phyloP scores from a whole-genome alignment of 2,113 vertebrate genomes.

The Nesoenas mayeri region DNA sequence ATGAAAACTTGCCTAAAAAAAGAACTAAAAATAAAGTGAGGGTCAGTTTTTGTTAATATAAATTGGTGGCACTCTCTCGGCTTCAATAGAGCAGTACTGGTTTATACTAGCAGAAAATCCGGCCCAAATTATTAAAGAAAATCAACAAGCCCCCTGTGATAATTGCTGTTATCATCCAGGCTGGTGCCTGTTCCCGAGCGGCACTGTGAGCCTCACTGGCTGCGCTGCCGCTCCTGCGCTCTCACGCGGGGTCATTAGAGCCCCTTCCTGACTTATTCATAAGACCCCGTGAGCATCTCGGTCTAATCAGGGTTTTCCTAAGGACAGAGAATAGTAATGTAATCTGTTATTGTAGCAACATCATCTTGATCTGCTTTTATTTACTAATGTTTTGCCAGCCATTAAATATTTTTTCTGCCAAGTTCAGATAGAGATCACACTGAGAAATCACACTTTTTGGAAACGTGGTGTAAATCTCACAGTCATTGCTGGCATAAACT shows the following conservation, averaged over 20 bases:
- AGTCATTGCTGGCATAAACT: neutral
- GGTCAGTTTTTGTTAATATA: neutral
- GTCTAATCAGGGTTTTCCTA: slow-evolving; percentile 50
- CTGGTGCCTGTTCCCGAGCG: neutral
- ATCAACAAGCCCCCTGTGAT: neutral
- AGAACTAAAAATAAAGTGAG: neutral
- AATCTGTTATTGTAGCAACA: slow-evolving; percentile 61
- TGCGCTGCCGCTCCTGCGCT: neutral
- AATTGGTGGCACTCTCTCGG: neutral
- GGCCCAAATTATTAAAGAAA: neutral
- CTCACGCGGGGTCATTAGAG: neutral
- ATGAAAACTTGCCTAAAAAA: neutral
- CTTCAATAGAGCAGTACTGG: neutral
- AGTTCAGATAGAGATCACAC: slow-evolving; percentile 8
- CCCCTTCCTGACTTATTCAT: slow-evolving; percentile 57
- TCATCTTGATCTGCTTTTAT: slow-evolving; percentile 53
- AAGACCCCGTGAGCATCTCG: slow-evolving; percentile 18
- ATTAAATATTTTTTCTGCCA: slow-evolving; percentile 12
- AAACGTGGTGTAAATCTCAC: neutral
- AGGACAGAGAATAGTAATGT: slow-evolving; percentile 39
- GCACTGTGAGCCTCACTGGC: slow-evolving; percentile 23
- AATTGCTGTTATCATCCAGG: slow-evolving; percentile 9
- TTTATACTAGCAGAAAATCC: neutral
- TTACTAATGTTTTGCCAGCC: slow-evolving; percentile 58
- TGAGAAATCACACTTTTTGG: neutral